These are phyloP conservation scores for Zaprionus vittiger DNA, from an alignment of 1,140 invertebrate species.

Conservation along the genomic window DNA sequence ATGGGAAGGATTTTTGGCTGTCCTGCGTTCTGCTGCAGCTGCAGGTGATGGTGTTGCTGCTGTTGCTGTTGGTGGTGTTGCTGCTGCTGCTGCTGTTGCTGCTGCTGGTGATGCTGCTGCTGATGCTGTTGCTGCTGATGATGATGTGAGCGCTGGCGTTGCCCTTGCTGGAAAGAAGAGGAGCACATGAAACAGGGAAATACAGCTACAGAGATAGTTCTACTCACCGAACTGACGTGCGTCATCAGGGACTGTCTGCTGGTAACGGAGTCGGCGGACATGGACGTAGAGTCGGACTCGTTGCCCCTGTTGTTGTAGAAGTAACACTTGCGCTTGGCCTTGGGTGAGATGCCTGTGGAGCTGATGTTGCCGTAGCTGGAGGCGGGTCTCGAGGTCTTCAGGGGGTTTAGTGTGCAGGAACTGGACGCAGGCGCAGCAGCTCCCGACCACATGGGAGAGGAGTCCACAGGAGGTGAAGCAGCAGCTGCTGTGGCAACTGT, in stretches of 20 bases:
- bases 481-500: background rate
- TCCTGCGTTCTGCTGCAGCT: conserved; percentile 44
- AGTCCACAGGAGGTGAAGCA: conserved; percentile 64
- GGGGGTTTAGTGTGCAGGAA: conserved; percentile 60
- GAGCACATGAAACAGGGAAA: background rate
- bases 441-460: conserved; percentile 69
- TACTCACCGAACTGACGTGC: conserved; percentile 85
- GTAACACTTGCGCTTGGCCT: conserved; percentile 75
- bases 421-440: conserved; percentile 42
- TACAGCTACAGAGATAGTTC: too few relatives aligned
- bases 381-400: conserved; percentile 82
- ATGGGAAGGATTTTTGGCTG: conserved; percentile 64
- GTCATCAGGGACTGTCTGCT: conserved; percentile 87
- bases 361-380: conserved; percentile 83
- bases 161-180: conserved; percentile 53
- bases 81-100: conserved; percentile 47
- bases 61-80: conserved; percentile 51
- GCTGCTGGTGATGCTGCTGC: conserved; percentile 54
- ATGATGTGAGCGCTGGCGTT: conserved; percentile 61
- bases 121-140: conserved; percentile 54
- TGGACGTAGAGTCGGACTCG: conserved; percentile 88
- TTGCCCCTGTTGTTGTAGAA: conserved; percentile 70
- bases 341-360: conserved; percentile 76
- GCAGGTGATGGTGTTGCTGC: conserved; percentile 49
- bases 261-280: conserved; percentile 88